These are phyloP conservation scores for Vombatus ursinus DNA, from an alignment of 2,113 vertebrate species.

Conservation along the genomic window DNA sequence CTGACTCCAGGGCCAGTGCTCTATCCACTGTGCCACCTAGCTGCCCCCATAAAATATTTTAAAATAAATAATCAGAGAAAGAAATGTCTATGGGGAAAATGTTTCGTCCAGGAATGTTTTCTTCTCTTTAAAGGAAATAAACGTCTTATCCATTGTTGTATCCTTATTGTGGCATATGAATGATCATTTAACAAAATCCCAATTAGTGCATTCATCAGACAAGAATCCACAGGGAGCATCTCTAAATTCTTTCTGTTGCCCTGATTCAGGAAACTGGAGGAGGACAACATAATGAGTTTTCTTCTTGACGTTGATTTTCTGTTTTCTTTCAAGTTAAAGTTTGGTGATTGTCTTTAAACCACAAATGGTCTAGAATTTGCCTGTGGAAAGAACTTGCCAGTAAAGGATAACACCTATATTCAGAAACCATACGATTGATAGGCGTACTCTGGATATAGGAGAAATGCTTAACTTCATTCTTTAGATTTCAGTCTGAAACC, in stretches of 20 bases:
- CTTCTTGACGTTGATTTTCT: slow-evolving; percentile 15
- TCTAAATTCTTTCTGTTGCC: not conserved
- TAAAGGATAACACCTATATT: not conserved
- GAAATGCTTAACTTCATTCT: not conserved
- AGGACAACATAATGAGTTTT: not conserved
- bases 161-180: not conserved
- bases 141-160: not conserved
- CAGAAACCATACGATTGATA: not conserved
- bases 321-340: not conserved
- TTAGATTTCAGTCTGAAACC: not conserved
- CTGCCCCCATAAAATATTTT: not conserved
- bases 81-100: not conserved
- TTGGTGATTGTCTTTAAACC: not conserved
- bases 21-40: too few relatives aligned
- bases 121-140: not conserved
- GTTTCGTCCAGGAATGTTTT: not conserved
- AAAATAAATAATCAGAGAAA: not conserved
- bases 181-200: slow-evolving; percentile 28
- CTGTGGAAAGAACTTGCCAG: not conserved
- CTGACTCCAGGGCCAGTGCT: too few relatives aligned
- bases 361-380: not conserved
- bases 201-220: not conserved
- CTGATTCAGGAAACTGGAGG: not conserved
- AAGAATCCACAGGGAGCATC: not conserved
- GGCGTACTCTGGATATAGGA: not conserved